These are phyloP conservation scores for Notothenia coriiceps DNA, from an alignment of 2,113 vertebrate species.

Conservation along the genomic window DNA sequence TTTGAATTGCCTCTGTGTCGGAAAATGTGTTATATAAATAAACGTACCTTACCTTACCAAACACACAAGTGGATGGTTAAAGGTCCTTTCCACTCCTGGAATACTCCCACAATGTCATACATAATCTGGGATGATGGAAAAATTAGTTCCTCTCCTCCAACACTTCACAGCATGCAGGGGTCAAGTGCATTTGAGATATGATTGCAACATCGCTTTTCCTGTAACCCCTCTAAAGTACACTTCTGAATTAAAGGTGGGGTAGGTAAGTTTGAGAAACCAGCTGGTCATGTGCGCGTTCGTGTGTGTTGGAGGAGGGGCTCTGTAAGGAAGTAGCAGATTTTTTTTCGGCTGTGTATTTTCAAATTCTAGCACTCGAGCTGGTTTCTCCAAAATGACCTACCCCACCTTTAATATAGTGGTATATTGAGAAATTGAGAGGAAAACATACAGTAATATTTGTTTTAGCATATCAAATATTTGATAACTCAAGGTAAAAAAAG, in stretches of 20 bases:
- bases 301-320: too few relatives aligned
- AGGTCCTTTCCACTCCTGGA: not conserved
- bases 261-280: too few relatives aligned
- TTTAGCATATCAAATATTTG: not conserved
- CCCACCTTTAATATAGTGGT: too few relatives aligned
- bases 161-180: not conserved
- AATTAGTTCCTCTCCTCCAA: not conserved
- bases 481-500: not conserved
- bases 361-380: too few relatives aligned
- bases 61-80: not conserved
- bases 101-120: not conserved
- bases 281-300: too few relatives aligned
- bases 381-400: too few relatives aligned
- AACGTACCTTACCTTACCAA: not conserved
- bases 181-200: not conserved
- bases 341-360: too few relatives aligned
- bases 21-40: too few relatives aligned
- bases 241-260: constrained; percentile 5
- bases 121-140: constrained; percentile 2
- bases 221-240: not conserved
- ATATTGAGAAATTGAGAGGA: not conserved
- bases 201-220: constrained; percentile 15
- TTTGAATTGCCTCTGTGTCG: too few relatives aligned
- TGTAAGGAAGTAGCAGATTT: too few relatives aligned
- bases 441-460: not conserved